These are phyloP conservation scores for Phasianus colchicus DNA, from an alignment of 2,113 vertebrate genomes.

Conservation along the genomic window DNA sequence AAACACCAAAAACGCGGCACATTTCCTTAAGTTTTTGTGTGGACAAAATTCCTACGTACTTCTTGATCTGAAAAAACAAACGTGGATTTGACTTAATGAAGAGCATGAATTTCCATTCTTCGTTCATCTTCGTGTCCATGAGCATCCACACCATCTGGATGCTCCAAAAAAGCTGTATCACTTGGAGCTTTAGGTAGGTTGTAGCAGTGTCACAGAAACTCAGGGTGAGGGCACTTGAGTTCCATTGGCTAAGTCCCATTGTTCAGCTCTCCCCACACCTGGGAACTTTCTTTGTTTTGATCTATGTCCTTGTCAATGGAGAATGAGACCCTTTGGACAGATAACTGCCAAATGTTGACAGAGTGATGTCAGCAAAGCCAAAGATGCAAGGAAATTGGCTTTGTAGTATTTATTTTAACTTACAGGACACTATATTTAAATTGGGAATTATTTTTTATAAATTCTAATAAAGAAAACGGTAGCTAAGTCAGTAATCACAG, in stretches of 20 bases:
- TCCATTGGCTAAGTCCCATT: not conserved
- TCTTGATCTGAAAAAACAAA: not conserved
- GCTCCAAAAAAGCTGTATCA: accelerated
- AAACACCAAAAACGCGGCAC: not conserved
- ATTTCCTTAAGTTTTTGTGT: accelerated
- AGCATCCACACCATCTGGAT: not conserved
- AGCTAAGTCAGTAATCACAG: not conserved
- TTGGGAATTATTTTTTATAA: not conserved
- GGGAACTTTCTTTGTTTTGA: accelerated
- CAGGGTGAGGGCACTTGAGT: not conserved
- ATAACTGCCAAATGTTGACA: not conserved
- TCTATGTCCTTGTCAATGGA: not conserved
- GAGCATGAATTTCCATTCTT: accelerated
- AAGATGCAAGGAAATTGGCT: not conserved
- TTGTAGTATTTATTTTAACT: not conserved
- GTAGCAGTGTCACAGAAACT: not conserved
- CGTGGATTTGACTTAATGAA: not conserved
- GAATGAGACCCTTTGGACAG: accelerated
- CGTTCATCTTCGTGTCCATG: not conserved
- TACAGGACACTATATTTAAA: accelerated
- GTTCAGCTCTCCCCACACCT: accelerated
- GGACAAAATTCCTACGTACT: no score
- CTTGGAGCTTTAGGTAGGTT: accelerated
- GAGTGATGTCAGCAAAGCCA: not conserved
- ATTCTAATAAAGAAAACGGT: not conserved